Evolutionary conservation across 2,888 invertebrate species (phyloP), one percentile per base, ranked within the genome.

Genomic region (Tenthredo notha): DNA sequence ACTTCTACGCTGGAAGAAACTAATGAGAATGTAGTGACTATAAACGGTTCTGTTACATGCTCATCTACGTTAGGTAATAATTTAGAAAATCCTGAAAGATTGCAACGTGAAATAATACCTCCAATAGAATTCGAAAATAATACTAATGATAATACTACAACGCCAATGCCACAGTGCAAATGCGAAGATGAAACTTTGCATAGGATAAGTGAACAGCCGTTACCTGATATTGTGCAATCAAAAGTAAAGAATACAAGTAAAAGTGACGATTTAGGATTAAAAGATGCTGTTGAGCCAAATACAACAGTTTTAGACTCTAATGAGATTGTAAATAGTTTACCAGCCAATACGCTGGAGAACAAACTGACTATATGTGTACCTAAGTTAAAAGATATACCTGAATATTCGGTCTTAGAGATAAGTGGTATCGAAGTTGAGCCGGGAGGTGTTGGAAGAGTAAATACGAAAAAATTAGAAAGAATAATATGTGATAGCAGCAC

Each of bases 401-500:
- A 89, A 88, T 89, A 89, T 87, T 90, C 89, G 86, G 87, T 89
- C 87, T 87, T 90, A 86, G 88, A 88, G 85, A 87, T 88, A 88
- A 87, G 86, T 85, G 84, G 47, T 29, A 50, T 70, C 18, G 83
- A 83, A 47, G 70, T 70, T 18, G 70, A 83, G 67, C 70, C 83
- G 7, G 83, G 70, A n/a, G 67, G 67, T 33, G n/a, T 47, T 18
- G 43, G 47, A 25, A 67, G 15, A 47, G 83, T 47, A 33, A 70
- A 47, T 33, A 29, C 9, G n/a, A 47, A 70, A 43, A 37, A 29
- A 47, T 12, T 50, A 85, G 87, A 89, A 72, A 83, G 86, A 87
- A 88, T 86, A 88, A 58, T 65, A 83, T 91, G 91, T 91, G 91
- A 91, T 91, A 90, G 88, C 89, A 88, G 86, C 88, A 89, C 88